Percentiles rank a stretch among this genome's conserved stretches.
Conservation (phyloP, 2,888 invertebrate genomes). For the Plusia festucae region DNA sequence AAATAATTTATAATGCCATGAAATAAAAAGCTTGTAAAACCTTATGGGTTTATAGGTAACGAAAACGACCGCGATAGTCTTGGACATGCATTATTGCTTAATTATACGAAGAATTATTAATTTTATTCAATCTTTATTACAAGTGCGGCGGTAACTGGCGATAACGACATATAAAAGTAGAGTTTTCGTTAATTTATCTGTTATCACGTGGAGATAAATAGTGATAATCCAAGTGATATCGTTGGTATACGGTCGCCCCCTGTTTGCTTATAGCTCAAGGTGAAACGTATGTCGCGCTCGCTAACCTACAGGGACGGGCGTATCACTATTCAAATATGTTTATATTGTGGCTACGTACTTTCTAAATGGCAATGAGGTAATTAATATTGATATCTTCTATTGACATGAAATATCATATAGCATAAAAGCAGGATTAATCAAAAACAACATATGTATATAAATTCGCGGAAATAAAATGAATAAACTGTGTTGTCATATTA, state of each 20-base stretch:
- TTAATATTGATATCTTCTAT: background rate
- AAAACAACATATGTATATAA: background rate
- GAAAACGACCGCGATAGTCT: conserved; percentile 33
- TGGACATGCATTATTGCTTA: conserved; percentile 46
- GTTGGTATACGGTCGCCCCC: conserved; percentile 59
- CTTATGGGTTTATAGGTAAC: conserved; percentile 43
- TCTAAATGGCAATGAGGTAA: conserved; percentile 6
- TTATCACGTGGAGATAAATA: conserved; percentile 76
- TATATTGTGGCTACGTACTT: background rate
- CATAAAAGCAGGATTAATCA: background rate
- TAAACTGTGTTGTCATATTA: conserved; percentile 31
- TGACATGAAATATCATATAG: background rate
- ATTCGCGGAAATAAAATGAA: conserved; percentile 28
- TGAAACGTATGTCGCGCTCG: conserved; percentile 44
- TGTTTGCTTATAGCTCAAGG: conserved; percentile 64
- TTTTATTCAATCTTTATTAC: conserved; percentile 53
- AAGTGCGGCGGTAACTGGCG: conserved; percentile 18
- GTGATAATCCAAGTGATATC: conserved; percentile 81
- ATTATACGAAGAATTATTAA: conserved; percentile 49
- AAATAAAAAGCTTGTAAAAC: conserved; percentile 52
- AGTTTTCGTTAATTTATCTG: conserved; percentile 69
- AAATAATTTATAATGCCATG: conserved; percentile 48
- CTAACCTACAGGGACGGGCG: conserved; percentile 31
- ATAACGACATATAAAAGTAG: conserved; percentile 43
- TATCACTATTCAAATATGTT: conserved; percentile 24